Evolutionary conservation across 2,797 vertebrate species (phyloP), one percentile per base, ranked within the genome.

Genomic region (Brachymystax lenok): DNA sequence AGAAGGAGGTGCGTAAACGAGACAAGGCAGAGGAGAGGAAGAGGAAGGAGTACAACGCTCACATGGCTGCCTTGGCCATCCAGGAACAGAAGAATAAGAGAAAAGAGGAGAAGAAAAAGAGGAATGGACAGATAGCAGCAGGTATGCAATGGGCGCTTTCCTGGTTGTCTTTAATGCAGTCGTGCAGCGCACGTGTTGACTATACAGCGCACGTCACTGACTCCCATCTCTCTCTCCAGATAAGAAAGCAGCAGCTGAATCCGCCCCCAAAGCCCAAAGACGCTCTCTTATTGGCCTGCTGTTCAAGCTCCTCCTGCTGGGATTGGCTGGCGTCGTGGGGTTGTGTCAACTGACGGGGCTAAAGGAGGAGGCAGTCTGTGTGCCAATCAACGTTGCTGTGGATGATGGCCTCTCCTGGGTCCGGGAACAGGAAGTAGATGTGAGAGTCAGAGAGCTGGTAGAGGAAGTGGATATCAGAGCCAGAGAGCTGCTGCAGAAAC

Each of bases 11-110:
- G 67, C 94, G 95, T 40, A 98, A 97, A 86, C 92, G 95, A 82
- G 96, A 98, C 89, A 99, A 99, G 87, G 97, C 96, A 0, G 97
- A 98, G 82, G 97, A 98, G 82, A 96, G 92, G 84, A 96, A 97
- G 70, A 94, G 96, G 80, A 94, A 95, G 79, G 97, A 99, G 81
- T 99, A 99, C 0, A 95, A 97, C 5, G 96, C 97, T 72, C 96
- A 96, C 83, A 93, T 94, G 92, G 95, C 96, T 0, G 94, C 95
- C 0, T 1, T 59, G 12, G 92, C 91, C 61, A 87, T 88, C 0
- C 84, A 91, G 81, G 93, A 95, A 73, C 94, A 97, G 72, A 94
- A 95, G 90, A 96, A 96, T 85, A 92, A 95, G 89, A 96, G 95
- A 84, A 91, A 81, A 30, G 96, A 96, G 84, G 96, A 96, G 90